Evolutionary conservation across 1,140 invertebrate species (phyloP).

Genomic region (Scaptomyza hsui): DNA sequence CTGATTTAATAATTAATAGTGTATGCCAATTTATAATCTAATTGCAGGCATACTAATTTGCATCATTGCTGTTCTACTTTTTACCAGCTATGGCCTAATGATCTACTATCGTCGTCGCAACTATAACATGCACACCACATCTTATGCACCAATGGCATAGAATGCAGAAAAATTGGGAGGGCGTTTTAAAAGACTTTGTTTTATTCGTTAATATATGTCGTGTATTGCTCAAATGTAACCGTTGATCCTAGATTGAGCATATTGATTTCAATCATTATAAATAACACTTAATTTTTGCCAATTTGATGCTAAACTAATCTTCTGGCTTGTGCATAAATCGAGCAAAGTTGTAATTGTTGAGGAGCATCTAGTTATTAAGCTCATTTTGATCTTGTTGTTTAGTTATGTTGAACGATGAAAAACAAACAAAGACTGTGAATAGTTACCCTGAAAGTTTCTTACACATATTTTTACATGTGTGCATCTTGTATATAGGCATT

Average conservation of each 20-base stretch:
- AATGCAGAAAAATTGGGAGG: neutral
- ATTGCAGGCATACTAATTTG: conserved; percentile 70
- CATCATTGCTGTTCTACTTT: conserved; percentile 59
- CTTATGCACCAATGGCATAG: conserved; percentile 77
- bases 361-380: neutral
- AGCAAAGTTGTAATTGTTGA: conserved; percentile 3
- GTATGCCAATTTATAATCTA: neutral
- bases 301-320: neutral
- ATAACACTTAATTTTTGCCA: conserved; percentile 1
- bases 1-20: neutral
- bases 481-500: neutral
- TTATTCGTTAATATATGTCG: neutral
- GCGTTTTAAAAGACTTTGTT: conserved; percentile 35
- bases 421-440: conserved; percentile 68
- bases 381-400: conserved; percentile 36
- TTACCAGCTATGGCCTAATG: conserved; percentile 70
- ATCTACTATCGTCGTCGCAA: conserved; percentile 77
- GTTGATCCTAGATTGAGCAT: neutral
- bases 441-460: conserved; percentile 71
- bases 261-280: neutral
- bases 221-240: neutral
- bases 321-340: no score
- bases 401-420: conserved; percentile 50
- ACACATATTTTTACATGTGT: conserved; percentile 43
- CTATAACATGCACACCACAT: conserved; percentile 59